These are phyloP conservation scores for Paracanthobrama guichenoti DNA, from an alignment of 2,113 vertebrate species.

Conservation along the genomic window DNA sequence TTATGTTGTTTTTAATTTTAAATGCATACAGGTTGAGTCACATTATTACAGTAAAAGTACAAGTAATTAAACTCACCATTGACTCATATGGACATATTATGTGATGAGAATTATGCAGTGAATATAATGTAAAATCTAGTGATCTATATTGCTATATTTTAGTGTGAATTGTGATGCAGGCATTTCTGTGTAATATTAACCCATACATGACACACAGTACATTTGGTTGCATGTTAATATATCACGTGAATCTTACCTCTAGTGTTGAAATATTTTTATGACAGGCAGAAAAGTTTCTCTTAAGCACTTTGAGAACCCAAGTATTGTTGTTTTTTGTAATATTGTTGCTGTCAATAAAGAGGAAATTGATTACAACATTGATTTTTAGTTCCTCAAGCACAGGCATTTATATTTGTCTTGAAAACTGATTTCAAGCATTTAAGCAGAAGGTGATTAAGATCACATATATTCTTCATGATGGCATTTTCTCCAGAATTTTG, in stretches of 20 bases:
- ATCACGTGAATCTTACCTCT: not conserved
- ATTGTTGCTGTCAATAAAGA: conserved; percentile 35
- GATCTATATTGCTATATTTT: not conserved
- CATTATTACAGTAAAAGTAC: not conserved
- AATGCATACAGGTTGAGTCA: not conserved
- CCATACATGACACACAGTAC: not conserved
- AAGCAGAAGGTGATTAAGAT: too few relatives aligned
- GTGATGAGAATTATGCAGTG: not conserved
- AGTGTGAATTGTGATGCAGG: not conserved
- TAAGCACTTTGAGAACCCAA: conserved; percentile 47
- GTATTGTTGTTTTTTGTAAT: conserved; percentile 21
- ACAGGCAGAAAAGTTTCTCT: conserved; percentile 22
- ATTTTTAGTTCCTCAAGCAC: not conserved
- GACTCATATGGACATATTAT: not conserved
- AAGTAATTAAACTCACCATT: too few relatives aligned
- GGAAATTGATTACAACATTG: conserved; percentile 13
- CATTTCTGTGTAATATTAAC: not conserved
- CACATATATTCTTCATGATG: too few relatives aligned
- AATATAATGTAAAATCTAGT: not conserved
- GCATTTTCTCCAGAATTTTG: too few relatives aligned
- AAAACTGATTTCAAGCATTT: too few relatives aligned
- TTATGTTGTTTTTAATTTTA: not conserved
- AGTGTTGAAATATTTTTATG: not conserved
- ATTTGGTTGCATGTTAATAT: conserved; percentile 11
- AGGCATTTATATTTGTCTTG: not conserved